A percentile compares a stretch with the other conserved stretches of the same genome.
Conservation (phyloP, 2,797 vertebrate genomes). For the Chelon labrosus region DNA sequence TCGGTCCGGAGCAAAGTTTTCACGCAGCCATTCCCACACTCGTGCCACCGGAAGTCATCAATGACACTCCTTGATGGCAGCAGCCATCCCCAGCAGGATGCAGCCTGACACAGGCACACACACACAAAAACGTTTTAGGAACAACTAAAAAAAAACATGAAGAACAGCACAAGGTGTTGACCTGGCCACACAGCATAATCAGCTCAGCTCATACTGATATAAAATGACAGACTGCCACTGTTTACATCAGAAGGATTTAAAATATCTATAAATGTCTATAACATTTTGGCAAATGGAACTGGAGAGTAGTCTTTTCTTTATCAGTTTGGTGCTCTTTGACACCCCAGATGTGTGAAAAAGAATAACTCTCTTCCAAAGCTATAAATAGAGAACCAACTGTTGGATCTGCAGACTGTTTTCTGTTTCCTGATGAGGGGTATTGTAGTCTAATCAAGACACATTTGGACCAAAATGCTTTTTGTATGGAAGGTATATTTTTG, state of each 20-base stretch:
- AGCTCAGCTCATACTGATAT: neutral
- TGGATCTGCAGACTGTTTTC: slow-evolving; percentile 20
- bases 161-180: too few species aligned
- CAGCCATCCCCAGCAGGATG: too few species aligned
- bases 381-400: slow-evolving; percentile 35
- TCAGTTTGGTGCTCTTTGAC: neutral
- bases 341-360: slow-evolving; percentile 1
- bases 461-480: slow-evolving; percentile 6
- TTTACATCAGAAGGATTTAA: neutral
- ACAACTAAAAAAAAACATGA: too few species aligned
- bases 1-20: too few species aligned
- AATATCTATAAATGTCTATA: neutral
- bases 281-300: neutral
- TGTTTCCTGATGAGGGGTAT: slow-evolving; percentile 32
- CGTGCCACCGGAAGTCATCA: too few species aligned
- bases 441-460: slow-evolving; percentile 39
- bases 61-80: too few species aligned
- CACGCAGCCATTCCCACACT: too few species aligned
- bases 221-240: neutral
- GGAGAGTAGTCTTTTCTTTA: neutral
- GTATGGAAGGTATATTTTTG: neutral
- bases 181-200: neutral
- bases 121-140: too few species aligned
- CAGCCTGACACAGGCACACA: too few species aligned
- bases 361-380: neutral